Conservation (phyloP, 2,113 vertebrate genomes). For the Psilopsiagon aurifrons region DNA sequence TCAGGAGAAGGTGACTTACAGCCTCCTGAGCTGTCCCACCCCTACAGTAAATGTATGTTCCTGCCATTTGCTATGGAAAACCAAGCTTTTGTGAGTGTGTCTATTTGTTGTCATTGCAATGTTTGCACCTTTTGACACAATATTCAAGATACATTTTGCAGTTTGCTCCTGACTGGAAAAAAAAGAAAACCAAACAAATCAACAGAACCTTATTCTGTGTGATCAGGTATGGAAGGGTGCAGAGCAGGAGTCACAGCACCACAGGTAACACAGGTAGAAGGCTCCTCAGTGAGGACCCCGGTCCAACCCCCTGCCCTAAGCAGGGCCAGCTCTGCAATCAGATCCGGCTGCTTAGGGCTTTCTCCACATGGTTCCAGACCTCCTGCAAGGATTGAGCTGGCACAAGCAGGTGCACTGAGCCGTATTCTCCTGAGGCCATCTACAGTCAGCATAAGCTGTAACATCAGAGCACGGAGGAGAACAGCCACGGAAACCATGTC, state of each 20-base stretch:
- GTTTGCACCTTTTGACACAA: background rate
- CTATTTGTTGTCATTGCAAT: background rate
- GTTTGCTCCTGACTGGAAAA: background rate
- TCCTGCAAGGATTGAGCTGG: background rate
- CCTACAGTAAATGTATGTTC: background rate
- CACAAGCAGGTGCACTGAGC: background rate
- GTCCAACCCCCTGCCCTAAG: background rate
- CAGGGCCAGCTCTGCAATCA: background rate
- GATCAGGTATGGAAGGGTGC: fast-evolving
- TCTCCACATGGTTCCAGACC: background rate
- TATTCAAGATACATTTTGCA: background rate
- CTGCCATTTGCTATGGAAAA: background rate
- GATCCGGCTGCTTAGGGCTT: background rate
- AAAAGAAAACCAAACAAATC: background rate
- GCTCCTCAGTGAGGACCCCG: background rate
- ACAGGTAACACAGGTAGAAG: background rate
- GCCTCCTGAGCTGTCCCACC: background rate
- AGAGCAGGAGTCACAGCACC: background rate
- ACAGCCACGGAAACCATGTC: background rate
- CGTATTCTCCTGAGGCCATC: fast-evolving
- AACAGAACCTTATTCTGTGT: background rate
- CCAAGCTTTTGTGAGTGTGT: background rate
- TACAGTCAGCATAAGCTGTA: background rate
- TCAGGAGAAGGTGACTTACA: background rate
- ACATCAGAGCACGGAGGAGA: background rate